These are phyloP conservation scores for Galerucella calmariensis DNA, from an alignment of 2,888 invertebrate species.

Conservation along the genomic window DNA sequence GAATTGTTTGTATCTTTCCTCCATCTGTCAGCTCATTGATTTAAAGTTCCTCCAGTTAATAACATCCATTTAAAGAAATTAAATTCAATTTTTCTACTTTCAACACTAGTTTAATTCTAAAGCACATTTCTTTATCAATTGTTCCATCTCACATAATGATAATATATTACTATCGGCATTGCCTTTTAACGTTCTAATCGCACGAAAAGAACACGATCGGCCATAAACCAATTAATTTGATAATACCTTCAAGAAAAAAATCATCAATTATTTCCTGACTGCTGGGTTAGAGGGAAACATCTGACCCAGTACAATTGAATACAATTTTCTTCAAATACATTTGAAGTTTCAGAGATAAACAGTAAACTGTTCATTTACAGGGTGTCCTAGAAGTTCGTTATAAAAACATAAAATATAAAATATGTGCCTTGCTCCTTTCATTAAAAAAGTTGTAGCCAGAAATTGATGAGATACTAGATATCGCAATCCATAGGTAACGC, in stretches of 20 bases:
- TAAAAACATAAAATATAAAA: too few relatives aligned
- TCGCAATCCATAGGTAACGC: too few relatives aligned
- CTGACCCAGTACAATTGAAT: not conserved
- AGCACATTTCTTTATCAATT: constrained; percentile 18
- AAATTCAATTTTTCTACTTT: not conserved
- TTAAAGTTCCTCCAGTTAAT: not conserved
- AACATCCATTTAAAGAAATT: not conserved
- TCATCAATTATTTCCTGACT: constrained; percentile 25
- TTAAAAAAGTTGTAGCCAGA: too few relatives aligned
- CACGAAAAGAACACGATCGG: constrained; percentile 26
- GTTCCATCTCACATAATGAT: constrained; percentile 29
- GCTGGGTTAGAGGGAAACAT: constrained; percentile 4
- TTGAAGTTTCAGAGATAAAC: too few relatives aligned
- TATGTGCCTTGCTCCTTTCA: too few relatives aligned
- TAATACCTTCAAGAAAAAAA: constrained; percentile 21
- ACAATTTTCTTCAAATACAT: too few relatives aligned
- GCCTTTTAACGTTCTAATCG: constrained; percentile 19
- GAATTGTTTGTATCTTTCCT: too few relatives aligned
- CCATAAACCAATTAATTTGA: constrained; percentile 28
- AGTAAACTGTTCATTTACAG: too few relatives aligned
- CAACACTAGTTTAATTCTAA: not conserved
- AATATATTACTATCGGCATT: constrained; percentile 33
- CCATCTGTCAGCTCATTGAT: not conserved
- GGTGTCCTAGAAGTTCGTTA: too few relatives aligned
- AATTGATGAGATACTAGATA: too few relatives aligned